Conservation (phyloP, 2,888 invertebrate species). For the Smittia sp. region DNA sequence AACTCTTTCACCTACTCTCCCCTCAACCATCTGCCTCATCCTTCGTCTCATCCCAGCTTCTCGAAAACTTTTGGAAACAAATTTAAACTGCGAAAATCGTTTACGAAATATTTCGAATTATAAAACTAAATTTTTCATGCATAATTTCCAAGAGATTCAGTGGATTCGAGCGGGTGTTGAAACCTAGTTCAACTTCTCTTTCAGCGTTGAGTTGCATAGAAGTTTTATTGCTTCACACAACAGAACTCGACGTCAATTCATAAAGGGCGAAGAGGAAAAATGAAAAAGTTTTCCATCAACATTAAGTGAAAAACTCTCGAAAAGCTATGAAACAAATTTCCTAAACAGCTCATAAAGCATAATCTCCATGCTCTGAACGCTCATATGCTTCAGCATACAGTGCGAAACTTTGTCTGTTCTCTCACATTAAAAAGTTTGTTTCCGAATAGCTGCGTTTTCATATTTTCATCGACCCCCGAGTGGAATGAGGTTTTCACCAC, state of each 20-base stretch:
- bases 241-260: not conserved
- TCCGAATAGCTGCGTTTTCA: conserved; percentile 4
- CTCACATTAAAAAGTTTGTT: conserved; percentile 12
- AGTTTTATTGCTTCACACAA: conserved; percentile 11
- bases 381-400: not conserved
- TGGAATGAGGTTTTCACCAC: not conserved
- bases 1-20: too few species aligned
- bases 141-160: not conserved
- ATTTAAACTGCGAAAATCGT: conserved; percentile 15
- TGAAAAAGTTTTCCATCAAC: conserved; percentile 1
- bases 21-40: too few species aligned
- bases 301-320: conserved; percentile 4
- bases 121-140: conserved; percentile 13
- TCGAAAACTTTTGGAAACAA: not conserved
- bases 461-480: not conserved
- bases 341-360: conserved; percentile 21
- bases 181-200: too few species aligned
- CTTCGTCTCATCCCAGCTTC: not conserved
- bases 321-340: conserved; percentile 4
- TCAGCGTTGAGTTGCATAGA: not conserved
- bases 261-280: not conserved
- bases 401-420: not conserved
- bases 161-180: too few species aligned
- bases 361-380: not conserved
- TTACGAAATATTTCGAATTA: conserved; percentile 17